A percentile compares a stretch with the other conserved stretches of the same genome.
These are phyloP conservation scores for Scortum barcoo DNA, from an alignment of 2,113 vertebrate genomes.

Conservation along the genomic window DNA sequence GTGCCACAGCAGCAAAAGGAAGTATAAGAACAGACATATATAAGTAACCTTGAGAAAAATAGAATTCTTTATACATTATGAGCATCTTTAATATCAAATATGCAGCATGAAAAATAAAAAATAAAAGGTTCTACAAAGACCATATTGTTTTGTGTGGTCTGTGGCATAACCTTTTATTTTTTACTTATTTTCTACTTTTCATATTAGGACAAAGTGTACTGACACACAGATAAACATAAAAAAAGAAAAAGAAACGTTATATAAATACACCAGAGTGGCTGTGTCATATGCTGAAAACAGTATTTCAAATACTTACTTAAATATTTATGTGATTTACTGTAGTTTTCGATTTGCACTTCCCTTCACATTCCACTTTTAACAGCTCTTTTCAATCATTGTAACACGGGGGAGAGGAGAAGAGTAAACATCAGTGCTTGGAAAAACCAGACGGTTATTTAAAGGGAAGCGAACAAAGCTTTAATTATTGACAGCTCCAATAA, in stretches of 20 bases:
- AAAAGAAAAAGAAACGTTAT: background rate
- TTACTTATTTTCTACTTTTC: too few relatives aligned
- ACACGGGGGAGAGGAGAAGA: conserved; percentile 33
- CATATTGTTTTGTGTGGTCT: too few relatives aligned
- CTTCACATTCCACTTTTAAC: conserved; percentile 31
- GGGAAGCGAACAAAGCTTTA: conserved; percentile 35
- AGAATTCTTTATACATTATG: background rate
- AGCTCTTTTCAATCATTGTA: conserved; percentile 20
- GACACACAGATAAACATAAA: background rate
- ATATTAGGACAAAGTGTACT: background rate
- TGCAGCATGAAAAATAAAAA: background rate
- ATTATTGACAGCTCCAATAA: conserved; percentile 38
- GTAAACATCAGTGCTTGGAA: conserved; percentile 48
- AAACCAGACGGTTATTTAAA: conserved; percentile 21
- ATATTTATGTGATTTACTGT: conserved; percentile 54
- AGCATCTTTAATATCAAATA: background rate
- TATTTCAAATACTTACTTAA: conserved; percentile 46
- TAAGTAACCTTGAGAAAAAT: background rate
- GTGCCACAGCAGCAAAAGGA: background rate
- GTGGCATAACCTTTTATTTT: too few relatives aligned
- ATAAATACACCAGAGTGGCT: background rate
- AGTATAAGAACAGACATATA: background rate
- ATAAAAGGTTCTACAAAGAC: background rate
- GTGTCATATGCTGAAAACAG: conserved; percentile 18
- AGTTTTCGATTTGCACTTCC: conserved; percentile 29